phyloP scores from a whole-genome alignment of 2,113 vertebrate genomes.

The Pelmatolapia mariae region DNA sequence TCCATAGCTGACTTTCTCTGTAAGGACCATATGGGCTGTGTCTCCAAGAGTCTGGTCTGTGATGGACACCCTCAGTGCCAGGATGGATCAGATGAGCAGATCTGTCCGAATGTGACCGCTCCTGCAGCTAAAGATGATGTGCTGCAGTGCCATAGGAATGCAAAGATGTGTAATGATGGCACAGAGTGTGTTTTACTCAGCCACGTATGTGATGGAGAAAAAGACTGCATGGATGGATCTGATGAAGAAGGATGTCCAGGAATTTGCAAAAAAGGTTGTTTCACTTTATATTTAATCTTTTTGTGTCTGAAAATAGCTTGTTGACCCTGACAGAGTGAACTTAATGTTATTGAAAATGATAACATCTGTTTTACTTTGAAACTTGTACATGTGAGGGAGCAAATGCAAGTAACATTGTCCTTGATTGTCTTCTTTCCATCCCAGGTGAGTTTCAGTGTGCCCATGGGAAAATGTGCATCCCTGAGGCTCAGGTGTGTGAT shows the following conservation, averaged over 20 bases:
- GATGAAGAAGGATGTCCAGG: conserved; percentile 69
- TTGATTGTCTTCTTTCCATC: accelerated
- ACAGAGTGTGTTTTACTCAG: conserved; percentile 69
- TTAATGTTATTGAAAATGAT: neutral
- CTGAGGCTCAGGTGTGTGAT: conserved; percentile 71
- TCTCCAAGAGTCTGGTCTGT: conserved; percentile 61
- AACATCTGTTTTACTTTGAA: neutral
- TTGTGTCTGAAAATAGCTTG: neutral
- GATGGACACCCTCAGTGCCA: conserved; percentile 55
- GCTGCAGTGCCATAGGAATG: conserved; percentile 36
- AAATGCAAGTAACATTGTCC: neutral
- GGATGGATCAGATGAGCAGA: too few species aligned
- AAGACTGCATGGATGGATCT: conserved; percentile 82
- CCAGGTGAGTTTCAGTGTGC: conserved; percentile 76
- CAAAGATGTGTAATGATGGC: conserved; percentile 65
- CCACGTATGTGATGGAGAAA: conserved; percentile 78
- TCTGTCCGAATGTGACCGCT: too few species aligned
- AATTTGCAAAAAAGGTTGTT: conserved; percentile 40
- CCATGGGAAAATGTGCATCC: conserved; percentile 69
- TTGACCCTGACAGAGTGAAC: accelerated
- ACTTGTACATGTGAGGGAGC: neutral
- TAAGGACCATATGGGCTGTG: conserved; percentile 54
- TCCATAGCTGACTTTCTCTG: conserved; percentile 69
- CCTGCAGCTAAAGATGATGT: too few species aligned
- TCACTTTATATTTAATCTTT: neutral